A percentile compares a stretch with the other conserved stretches of the same genome.
Evolutionary conservation across 2,888 invertebrate species (phyloP).

Genomic region (Oxytorus armatus): DNA sequence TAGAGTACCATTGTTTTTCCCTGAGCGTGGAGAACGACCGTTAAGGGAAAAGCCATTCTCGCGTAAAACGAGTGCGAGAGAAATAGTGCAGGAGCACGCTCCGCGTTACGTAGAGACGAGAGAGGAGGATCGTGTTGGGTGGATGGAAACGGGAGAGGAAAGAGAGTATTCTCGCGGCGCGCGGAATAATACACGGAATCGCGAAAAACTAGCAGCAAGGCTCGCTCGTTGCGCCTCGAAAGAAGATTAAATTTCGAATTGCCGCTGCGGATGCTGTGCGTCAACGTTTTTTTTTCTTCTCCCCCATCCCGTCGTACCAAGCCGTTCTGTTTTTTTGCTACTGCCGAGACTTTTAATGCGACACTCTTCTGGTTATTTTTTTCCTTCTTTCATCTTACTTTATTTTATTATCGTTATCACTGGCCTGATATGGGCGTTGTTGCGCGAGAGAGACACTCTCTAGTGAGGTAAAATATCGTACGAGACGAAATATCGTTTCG

Average conservation of each 20-base stretch:
- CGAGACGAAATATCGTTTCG: constrained; percentile 29
- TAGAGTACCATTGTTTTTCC: constrained; percentile 70
- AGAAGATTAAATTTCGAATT: constrained; percentile 70
- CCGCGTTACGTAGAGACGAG: constrained; percentile 31
- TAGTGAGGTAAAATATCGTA: not conserved
- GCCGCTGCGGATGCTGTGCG: constrained; percentile 62
- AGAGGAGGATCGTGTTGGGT: not conserved
- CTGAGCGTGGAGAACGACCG: constrained; percentile 62
- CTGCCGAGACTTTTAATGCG: constrained; percentile 36
- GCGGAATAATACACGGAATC: constrained; percentile 57
- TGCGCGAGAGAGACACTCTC: not conserved
- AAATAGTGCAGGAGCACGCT: constrained; percentile 57
- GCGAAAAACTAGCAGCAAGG: constrained; percentile 45
- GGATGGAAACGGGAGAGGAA: not conserved
- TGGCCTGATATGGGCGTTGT: constrained; percentile 23
- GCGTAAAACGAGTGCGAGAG: constrained; percentile 58
- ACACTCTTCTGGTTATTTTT: constrained; percentile 19
- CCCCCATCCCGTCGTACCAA: not conserved
- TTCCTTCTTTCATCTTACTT: constrained; percentile 29
- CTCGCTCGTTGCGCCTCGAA: constrained; percentile 53
- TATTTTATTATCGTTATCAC: constrained; percentile 43
- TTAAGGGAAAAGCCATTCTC: constrained; percentile 64
- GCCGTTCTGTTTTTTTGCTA: constrained; percentile 21
- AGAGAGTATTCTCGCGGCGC: constrained; percentile 20
- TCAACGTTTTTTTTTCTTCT: constrained; percentile 53